Base-by-base conservation (phyloP, 2,797 vertebrate genomes). In the Discoglossus pictus region DNA sequence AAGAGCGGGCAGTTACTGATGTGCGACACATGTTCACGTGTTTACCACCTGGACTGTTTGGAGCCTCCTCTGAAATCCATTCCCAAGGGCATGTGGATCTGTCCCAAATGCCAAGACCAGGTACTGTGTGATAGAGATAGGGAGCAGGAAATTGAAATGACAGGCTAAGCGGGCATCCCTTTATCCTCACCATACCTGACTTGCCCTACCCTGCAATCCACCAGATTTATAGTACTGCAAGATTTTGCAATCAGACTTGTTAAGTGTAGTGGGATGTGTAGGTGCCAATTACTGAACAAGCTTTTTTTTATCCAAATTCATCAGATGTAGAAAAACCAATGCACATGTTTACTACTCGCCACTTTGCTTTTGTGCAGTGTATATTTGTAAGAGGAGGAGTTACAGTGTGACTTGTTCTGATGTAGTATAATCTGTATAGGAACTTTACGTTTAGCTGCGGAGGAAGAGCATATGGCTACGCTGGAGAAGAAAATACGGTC, bases 41-140 rank as follows among this genome's bases (percentile, higher is more conserved):
- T 99, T 75, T 99, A 96, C 91, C 97, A 99, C 81, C 92, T 99
- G 90, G 96, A 98, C 88, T 99, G 97, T 90, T 89, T 99, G 92
- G 97, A 98, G 76, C 97, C 97, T 0, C 95, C 97, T 85, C 93
- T 99, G 91, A 99, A 98, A 94, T 93, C 93, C 79, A 99, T 99
- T 92, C 97, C 97, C 83, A 99, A 97, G 94, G 97, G 97, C 94
- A 99, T 99, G 97, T 99, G 97, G 97, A 99, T 99, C 91, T 99
- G 97, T 92, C 97, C 97, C 84, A 95, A 97, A 89, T 99, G 97
- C 91, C 97, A 98, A 93, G 96, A 99, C 89, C 95, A 99, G 97
- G 97, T 99, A 96, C 39, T 61, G 61, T 70, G 76, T 75, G 55
- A 20, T 39, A 47, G 47, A 51, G 0, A 17, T 23, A 44, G 39